Conservation (phyloP, 1,140 invertebrate species). For the Gryllus bimaculatus region DNA sequence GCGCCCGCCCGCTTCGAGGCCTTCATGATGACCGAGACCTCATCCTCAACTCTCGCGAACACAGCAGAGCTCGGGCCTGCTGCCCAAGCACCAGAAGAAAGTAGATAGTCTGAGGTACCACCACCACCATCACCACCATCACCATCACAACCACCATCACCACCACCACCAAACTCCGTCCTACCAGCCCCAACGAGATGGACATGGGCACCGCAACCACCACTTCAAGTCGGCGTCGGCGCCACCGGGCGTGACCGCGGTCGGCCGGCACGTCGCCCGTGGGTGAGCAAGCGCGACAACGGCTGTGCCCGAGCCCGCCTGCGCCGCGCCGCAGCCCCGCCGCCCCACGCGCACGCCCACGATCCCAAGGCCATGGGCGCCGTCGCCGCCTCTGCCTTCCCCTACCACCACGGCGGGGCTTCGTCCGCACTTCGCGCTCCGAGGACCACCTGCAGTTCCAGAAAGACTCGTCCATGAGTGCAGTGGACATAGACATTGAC, state of each 20-base stretch:
- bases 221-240: constrained; percentile 23
- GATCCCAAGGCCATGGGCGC: constrained; percentile 10
- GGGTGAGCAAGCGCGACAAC: constrained; percentile 39
- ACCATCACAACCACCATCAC: constrained; percentile 38
- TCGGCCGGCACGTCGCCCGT: constrained; percentile 44
- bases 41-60: constrained; percentile 82
- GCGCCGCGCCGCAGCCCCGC: not conserved
- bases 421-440: constrained; percentile 69
- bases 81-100: constrained; percentile 55
- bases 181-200: constrained; percentile 65
- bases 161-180: constrained; percentile 60
- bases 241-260: constrained; percentile 35
- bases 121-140: constrained; percentile 36
- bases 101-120: constrained; percentile 41
- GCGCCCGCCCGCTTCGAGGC: constrained; percentile 62
- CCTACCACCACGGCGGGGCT: constrained; percentile 35
- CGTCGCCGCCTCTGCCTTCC: constrained; percentile 26
- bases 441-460: constrained; percentile 76
- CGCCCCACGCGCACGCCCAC: constrained; percentile 30
- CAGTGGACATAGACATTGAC: constrained; percentile 82
- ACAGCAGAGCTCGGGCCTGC: constrained; percentile 48
- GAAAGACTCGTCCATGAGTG: constrained; percentile 63
- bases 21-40: constrained; percentile 95
- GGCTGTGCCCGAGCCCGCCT: constrained; percentile 15
- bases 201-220: constrained; percentile 36